A percentile compares a stretch with the other conserved stretches of the same genome.
These are phyloP conservation scores for Cervus canadensis DNA, from an alignment of 2,113 vertebrate genomes.

Conservation along the genomic window DNA sequence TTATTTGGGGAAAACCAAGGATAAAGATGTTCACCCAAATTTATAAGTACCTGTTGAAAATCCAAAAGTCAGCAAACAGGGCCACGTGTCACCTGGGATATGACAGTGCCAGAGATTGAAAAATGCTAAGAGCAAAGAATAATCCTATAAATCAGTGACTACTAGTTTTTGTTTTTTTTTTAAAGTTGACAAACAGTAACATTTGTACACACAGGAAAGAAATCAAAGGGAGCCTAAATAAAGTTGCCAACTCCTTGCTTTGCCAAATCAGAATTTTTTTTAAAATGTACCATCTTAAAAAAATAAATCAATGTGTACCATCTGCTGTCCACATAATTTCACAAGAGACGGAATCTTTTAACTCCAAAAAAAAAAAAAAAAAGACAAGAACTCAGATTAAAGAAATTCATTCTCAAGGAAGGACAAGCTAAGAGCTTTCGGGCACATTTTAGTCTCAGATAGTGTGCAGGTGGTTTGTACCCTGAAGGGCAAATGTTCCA, in stretches of 20 bases:
- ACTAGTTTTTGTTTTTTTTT: not conserved
- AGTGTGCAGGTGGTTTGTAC: not conserved
- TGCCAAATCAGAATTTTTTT: not conserved
- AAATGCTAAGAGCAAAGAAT: not conserved
- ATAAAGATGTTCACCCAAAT: not conserved
- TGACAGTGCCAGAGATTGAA: not conserved
- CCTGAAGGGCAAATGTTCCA: not conserved
- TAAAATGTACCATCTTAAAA: not conserved
- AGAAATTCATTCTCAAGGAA: not conserved
- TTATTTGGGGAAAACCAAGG: not conserved
- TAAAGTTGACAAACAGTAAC: not conserved
- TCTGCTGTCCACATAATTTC: not conserved
- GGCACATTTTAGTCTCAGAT: not conserved
- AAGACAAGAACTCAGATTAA: not conserved
- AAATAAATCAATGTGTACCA: not conserved
- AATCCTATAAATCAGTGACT: not conserved
- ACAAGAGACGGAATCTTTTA: not conserved
- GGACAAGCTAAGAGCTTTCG: not conserved
- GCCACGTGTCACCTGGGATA: not conserved
- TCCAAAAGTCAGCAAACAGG: not conserved
- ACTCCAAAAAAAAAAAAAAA: not conserved
- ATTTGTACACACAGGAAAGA: not conserved
- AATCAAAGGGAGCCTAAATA: not conserved
- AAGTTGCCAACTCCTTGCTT: not conserved
- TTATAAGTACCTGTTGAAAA: not conserved